phyloP scores from a whole-genome alignment of 2,797 vertebrate genomes.

The Lophius americanus region DNA sequence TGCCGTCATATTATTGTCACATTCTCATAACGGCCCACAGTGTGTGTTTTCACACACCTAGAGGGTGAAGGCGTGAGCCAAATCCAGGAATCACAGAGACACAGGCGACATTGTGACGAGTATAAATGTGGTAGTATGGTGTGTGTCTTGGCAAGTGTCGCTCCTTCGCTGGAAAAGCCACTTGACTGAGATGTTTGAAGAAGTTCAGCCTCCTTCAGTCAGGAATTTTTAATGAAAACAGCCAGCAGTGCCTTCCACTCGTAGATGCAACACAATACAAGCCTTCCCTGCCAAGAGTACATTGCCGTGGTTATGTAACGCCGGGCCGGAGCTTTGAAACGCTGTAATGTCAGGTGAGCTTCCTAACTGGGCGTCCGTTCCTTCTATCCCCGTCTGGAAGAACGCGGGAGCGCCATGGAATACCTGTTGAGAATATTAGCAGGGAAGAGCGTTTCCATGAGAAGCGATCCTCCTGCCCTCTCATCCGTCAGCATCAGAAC shows the following conservation, averaged over 20 bases:
- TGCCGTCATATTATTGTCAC: too few relatives aligned
- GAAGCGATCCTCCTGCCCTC: slow-evolving; percentile 12
- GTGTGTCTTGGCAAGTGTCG: slow-evolving; percentile 3
- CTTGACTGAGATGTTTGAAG: slow-evolving; percentile 2
- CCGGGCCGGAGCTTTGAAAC: slow-evolving; percentile 18
- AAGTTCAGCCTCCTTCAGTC: slow-evolving; percentile 25
- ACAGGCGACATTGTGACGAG: not conserved
- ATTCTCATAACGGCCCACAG: too few relatives aligned
- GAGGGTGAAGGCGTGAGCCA: not conserved
- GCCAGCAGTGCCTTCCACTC: slow-evolving; percentile 7
- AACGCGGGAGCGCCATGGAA: slow-evolving; percentile 15
- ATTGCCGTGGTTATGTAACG: slow-evolving; percentile 42
- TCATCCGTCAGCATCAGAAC: slow-evolving; percentile 12
- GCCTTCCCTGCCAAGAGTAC: slow-evolving; percentile 37
- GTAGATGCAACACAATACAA: slow-evolving; percentile 41
- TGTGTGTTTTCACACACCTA: too few relatives aligned
- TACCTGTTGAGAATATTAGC: not conserved
- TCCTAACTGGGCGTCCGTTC: slow-evolving; percentile 32
- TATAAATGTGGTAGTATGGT: not conserved
- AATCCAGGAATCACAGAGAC: not conserved
- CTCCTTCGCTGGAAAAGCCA: not conserved
- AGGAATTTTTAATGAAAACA: slow-evolving; percentile 33
- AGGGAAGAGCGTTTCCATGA: slow-evolving; percentile 2
- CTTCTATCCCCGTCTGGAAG: slow-evolving; percentile 1
- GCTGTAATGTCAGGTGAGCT: slow-evolving; percentile 62